Base-by-base conservation (phyloP, 1,140 invertebrate species). In the Hypothenemus hampei region DNA sequence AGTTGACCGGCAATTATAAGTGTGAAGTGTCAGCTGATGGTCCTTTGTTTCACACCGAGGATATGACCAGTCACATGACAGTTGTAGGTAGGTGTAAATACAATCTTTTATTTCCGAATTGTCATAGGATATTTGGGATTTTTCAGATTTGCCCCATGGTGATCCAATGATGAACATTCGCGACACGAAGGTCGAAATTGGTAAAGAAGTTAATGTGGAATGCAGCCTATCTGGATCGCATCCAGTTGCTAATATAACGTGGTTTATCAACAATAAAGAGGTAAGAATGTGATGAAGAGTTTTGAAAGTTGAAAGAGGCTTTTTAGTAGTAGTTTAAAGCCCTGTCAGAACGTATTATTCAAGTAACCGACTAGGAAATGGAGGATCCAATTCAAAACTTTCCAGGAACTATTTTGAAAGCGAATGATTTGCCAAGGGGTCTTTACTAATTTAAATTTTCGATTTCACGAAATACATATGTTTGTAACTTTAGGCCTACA, bases 231-330 rank as follows among this genome's bases (percentile, higher is more conserved):
- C 75, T 0, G 72, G 74, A 0, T 80, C 78, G 0, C 69, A 77
- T 47, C 81, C 81, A 7, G 73, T 78, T 2, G 77, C 80, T 11
- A 82, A 81, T 50, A 71, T 84, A 51, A 79, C 78, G 36, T 84
- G 81, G 81, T 79, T 72, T 68, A 77, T 84, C 65, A 84, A 84
- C 60, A 77, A 79, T 54, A 75, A 80, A 64, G 72, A 77, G 76
- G 80, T 82, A 66, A 73, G 61, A 11, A 41, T 19, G 16, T 37
- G 36, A 43, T 21, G 20, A 39, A 39, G 13, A 4, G 13, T 39
- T 18, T n/a, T 18, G 26, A 31, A 31, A 2, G 26, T 31, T 31
- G 1, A n/a, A 6, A 6, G 26, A 29, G 6, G n/a, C n/a, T 29
- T n/a, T n/a, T n/a, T 6, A n/a, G 6, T 29, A 6, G 26, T 29